phyloP scores from a whole-genome alignment of 2,888 invertebrate genomes.

The Drosophila flavopinicola region DNA sequence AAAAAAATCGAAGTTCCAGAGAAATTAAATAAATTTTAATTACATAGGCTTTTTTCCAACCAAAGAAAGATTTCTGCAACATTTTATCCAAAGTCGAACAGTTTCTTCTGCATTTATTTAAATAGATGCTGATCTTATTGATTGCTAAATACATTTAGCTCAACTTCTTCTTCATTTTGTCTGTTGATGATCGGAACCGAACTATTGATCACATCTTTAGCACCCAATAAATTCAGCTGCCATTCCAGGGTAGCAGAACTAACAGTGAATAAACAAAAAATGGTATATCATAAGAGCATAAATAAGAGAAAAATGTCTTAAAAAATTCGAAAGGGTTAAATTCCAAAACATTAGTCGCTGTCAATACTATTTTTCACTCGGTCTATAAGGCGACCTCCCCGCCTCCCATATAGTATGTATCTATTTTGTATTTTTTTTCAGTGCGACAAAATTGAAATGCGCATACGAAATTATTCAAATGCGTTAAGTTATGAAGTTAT shows the following conservation, averaged over 20 bases:
- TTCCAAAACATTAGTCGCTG: slow-evolving; percentile 76
- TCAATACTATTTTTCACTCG: slow-evolving; percentile 65
- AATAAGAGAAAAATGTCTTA: slow-evolving; percentile 26
- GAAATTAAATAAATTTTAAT: no score
- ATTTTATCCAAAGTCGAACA: neutral
- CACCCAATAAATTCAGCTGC: slow-evolving; percentile 53
- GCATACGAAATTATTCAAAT: slow-evolving; percentile 80
- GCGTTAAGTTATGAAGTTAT: slow-evolving; percentile 80
- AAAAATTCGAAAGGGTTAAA: slow-evolving; percentile 37
- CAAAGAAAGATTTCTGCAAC: no score
- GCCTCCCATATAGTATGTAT: slow-evolving; percentile 6
- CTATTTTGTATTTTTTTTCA: slow-evolving; percentile 17
- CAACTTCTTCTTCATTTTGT: slow-evolving; percentile 2
- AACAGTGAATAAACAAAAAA: slow-evolving; percentile 54
- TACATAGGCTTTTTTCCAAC: no score
- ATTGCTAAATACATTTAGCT: neutral
- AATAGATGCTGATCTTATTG: slow-evolving; percentile 19
- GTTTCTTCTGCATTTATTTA: slow-evolving; percentile 6
- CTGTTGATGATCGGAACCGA: slow-evolving; percentile 22
- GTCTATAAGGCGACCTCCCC: slow-evolving; percentile 23
- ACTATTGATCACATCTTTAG: slow-evolving; percentile 49
- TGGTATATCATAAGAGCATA: slow-evolving; percentile 36
- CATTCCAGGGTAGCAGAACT: slow-evolving; percentile 43
- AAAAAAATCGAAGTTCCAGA: no score
- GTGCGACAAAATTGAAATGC: slow-evolving; percentile 72